phyloP scores from a whole-genome alignment of 2,888 invertebrate species.

The Ryuthela nishihirai region DNA sequence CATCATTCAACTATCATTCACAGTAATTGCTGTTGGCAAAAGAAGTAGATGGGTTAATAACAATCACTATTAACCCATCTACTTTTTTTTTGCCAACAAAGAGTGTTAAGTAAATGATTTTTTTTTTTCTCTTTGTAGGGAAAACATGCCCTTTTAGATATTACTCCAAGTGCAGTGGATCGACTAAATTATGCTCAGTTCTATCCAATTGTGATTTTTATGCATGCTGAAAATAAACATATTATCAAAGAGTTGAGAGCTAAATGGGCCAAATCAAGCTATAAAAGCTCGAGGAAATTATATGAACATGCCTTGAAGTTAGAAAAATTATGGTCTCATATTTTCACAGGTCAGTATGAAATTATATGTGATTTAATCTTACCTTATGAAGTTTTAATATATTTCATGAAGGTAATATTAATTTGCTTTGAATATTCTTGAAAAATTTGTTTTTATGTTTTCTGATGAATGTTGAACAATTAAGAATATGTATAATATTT shows the following conservation, averaged over 20 bases:
- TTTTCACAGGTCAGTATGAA: constrained; percentile 69
- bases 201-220: constrained; percentile 93
- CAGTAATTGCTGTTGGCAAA: no score
- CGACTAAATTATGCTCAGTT: constrained; percentile 96
- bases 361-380: no score
- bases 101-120: constrained; percentile 48
- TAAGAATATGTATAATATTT: no score
- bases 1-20: neutral
- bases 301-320: constrained; percentile 91
- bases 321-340: constrained; percentile 92
- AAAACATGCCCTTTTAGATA: constrained; percentile 91
- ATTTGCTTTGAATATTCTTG: no score
- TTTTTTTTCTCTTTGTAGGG: constrained; percentile 54
- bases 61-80: no score
- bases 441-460: no score
- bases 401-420: no score
- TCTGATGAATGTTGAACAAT: no score
- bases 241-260: constrained; percentile 88
- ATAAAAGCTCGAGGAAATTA: constrained; percentile 72
- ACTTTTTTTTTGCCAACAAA: no score
- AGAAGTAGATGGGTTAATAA: no score
- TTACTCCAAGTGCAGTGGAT: constrained; percentile 96
- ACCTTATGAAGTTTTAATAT: neutral
- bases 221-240: constrained; percentile 91
- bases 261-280: constrained; percentile 56